Evolutionary conservation across 1,140 invertebrate species (phyloP).

Genomic region (Leptopilina clavipes): DNA sequence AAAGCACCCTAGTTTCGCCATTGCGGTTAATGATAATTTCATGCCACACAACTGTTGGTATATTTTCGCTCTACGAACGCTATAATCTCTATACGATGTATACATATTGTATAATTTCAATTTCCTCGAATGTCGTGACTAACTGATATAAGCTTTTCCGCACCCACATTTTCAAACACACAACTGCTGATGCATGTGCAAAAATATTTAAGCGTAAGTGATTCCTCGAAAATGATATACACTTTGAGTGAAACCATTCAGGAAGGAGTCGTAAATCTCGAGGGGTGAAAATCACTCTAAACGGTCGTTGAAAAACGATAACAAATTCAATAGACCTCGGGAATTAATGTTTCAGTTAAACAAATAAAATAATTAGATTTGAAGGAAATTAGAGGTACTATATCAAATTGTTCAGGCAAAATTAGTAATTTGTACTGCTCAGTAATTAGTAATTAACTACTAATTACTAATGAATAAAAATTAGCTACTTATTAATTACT

Average conservation of each 20-base stretch:
- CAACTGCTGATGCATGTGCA: constrained; percentile 11
- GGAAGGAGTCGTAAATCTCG: neutral
- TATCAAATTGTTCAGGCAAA: too few relatives aligned
- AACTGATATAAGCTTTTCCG: constrained; percentile 6
- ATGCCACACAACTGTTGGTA: constrained; percentile 14
- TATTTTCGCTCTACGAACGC: neutral
- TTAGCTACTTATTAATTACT: too few relatives aligned
- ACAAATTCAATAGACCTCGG: neutral
- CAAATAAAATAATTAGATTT: too few relatives aligned
- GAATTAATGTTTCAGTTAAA: too few relatives aligned
- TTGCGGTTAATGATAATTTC: constrained; percentile 23
- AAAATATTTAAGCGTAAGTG: constrained; percentile 4
- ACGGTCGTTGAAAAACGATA: neutral
- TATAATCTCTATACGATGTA: neutral
- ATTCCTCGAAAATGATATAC: neutral
- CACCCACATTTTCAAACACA: constrained; percentile 7
- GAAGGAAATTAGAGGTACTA: too few relatives aligned
- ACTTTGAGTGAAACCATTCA: neutral
- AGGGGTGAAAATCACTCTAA: constrained; percentile 23
- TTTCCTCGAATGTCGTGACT: constrained; percentile 13
- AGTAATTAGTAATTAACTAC: too few relatives aligned
- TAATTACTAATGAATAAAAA: too few relatives aligned
- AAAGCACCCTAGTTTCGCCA: neutral
- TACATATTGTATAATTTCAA: constrained; percentile 21
- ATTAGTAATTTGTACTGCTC: too few relatives aligned